phyloP scores from a whole-genome alignment of 1,140 invertebrate genomes.

The Mesaphorura yosii region DNA sequence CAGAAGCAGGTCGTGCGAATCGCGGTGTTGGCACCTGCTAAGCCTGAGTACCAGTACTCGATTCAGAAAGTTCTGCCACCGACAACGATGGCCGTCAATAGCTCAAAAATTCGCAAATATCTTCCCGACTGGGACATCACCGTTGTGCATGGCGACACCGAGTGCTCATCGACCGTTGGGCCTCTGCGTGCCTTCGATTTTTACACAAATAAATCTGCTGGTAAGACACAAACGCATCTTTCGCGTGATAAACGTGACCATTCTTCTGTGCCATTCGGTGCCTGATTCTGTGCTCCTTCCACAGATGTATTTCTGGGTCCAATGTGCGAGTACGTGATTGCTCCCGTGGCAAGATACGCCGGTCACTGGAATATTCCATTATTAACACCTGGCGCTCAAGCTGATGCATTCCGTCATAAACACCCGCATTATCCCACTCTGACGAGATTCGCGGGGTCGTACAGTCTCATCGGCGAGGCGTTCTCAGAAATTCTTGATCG shows the following conservation, averaged over 20 bases:
- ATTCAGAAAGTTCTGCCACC: conserved; percentile 59
- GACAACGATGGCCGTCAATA: conserved; percentile 55
- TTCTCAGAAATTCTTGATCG: conserved; percentile 52
- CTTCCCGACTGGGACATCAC: conserved; percentile 54
- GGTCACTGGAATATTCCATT: conserved; percentile 79
- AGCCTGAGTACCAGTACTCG: conserved; percentile 50
- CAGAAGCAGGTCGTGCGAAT: conserved; percentile 38
- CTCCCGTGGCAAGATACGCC: conserved; percentile 75
- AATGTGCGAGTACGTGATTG: conserved; percentile 80
- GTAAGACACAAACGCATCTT: conserved; percentile 34
- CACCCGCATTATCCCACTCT: conserved; percentile 56
- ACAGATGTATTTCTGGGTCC: conserved; percentile 79
- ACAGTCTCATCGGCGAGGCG: conserved; percentile 44
- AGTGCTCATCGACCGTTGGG: conserved; percentile 65
- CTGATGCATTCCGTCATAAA: conserved; percentile 62
- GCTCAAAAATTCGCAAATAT: conserved; percentile 46
- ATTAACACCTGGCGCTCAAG: conserved; percentile 57
- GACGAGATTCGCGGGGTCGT: conserved; percentile 40
- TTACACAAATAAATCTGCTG: conserved; percentile 52
- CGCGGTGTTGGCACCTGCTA: conserved; percentile 54
- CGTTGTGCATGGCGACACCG: conserved; percentile 57
- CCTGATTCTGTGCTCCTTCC: neutral
- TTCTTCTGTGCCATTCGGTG: too few species aligned
- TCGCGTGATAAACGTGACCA: neutral
- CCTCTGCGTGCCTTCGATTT: conserved; percentile 67